phyloP scores from a whole-genome alignment of 53 echinoderm and acorn worm species.

The Apostichopus leukothele region DNA sequence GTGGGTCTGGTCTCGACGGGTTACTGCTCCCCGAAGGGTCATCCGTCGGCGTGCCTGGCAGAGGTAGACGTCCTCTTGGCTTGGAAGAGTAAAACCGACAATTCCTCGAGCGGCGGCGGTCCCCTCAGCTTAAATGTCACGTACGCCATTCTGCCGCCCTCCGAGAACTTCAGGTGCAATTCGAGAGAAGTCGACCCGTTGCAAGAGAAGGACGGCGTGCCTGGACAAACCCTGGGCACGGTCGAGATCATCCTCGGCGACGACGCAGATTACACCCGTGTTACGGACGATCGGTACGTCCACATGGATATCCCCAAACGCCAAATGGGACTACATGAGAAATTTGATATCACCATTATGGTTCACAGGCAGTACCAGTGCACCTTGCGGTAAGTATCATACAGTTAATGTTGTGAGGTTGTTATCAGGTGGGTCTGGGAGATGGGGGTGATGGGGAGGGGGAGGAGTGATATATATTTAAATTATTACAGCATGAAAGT shows the following conservation, averaged over 20 bases:
- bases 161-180: slow-evolving; percentile 13
- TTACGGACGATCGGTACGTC: slow-evolving; percentile 61
- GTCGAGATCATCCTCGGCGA: slow-evolving; percentile 1
- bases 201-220: not conserved
- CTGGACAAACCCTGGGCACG: not conserved
- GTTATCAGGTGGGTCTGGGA: too few species aligned
- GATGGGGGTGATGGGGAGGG: too few species aligned
- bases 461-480: too few species aligned
- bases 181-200: not conserved
- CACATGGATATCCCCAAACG: slow-evolving; percentile 63
- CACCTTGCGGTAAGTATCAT: slow-evolving; percentile 61
- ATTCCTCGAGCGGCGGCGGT: not conserved
- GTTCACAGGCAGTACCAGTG: slow-evolving; percentile 59
- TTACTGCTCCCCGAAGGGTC: slow-evolving; percentile 53
- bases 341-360: slow-evolving; percentile 61
- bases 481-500: too few species aligned
- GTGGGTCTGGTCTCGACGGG: slow-evolving; percentile 30
- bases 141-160: slow-evolving; percentile 5
- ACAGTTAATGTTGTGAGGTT: too few species aligned
- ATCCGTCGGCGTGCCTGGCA: slow-evolving; percentile 51
- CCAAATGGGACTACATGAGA: slow-evolving; percentile 52
- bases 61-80: slow-evolving; percentile 47
- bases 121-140: slow-evolving; percentile 5
- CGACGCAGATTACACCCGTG: slow-evolving; percentile 18
- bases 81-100: slow-evolving; percentile 49